A percentile compares a stretch with the other conserved stretches of the same genome.
Evolutionary conservation across 2,113 vertebrate genomes (phyloP).

Genomic region (Nesogale talazaci): DNA sequence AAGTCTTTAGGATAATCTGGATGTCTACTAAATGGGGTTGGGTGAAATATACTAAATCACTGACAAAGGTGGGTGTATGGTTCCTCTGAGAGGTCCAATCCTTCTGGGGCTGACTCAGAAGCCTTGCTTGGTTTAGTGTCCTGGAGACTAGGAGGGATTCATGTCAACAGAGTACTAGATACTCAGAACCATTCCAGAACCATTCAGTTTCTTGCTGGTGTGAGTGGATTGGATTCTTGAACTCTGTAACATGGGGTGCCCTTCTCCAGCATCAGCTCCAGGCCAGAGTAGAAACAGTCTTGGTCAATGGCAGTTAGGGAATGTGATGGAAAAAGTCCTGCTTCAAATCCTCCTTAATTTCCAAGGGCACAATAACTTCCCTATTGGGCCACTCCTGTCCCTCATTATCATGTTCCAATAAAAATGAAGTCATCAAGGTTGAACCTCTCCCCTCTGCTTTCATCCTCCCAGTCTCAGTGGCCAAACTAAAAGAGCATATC

Average conservation of each 20-base stretch:
- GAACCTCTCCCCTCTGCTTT: background rate
- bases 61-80: background rate
- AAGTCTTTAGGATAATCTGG: background rate
- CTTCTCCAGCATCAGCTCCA: background rate
- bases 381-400: background rate
- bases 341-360: background rate
- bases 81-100: background rate
- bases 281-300: background rate
- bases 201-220: background rate
- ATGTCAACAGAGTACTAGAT: background rate
- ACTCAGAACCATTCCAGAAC: background rate
- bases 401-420: background rate
- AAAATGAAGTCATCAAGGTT: background rate
- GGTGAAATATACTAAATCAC: slow-evolving; percentile 26
- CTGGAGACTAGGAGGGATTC: background rate
- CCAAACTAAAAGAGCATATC: background rate
- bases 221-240: background rate
- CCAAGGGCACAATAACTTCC: background rate
- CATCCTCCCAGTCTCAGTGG: background rate
- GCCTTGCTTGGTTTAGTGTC: background rate
- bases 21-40: background rate
- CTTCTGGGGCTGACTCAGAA: background rate
- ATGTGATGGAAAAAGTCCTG: slow-evolving; percentile 3
- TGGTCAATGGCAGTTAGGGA: background rate
- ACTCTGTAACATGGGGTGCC: background rate